These are phyloP conservation scores for Amphimedon queenslandica DNA, from an alignment of 37 sponge, comb jelly and placozoan species.

Conservation along the genomic window DNA sequence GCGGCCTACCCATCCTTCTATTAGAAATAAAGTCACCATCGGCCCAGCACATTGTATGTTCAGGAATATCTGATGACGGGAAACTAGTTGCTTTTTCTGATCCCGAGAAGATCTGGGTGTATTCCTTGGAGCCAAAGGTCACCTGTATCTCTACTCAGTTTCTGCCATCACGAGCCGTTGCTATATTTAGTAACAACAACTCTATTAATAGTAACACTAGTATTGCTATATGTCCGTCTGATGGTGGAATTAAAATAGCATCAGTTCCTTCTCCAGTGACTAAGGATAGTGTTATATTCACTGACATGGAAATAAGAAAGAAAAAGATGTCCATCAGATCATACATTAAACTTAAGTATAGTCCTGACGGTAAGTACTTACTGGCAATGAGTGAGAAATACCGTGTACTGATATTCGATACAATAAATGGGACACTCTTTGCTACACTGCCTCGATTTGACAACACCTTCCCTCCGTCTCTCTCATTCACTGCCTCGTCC, in stretches of 20 bases:
- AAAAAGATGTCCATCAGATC: background rate
- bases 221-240: slow-evolving; percentile 24
- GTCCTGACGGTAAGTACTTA: slow-evolving; percentile 9
- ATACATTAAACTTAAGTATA: slow-evolving; percentile 15
- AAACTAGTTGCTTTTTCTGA: slow-evolving; percentile 39
- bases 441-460: slow-evolving; percentile 22
- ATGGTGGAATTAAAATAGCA: slow-evolving; percentile 3
- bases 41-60: slow-evolving; percentile 32
- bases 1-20: slow-evolving; percentile 17
- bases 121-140: slow-evolving; percentile 9
- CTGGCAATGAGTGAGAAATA: slow-evolving; percentile 6
- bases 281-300: background rate
- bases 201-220: background rate
- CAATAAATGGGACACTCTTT: background rate
- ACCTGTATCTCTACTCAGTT: background rate
- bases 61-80: slow-evolving; percentile 47
- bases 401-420: slow-evolving; percentile 5
- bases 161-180: background rate
- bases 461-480: slow-evolving; percentile 1
- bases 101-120: slow-evolving; percentile 44
- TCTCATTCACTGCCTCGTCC: slow-evolving; percentile 5
- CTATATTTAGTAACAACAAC: too few relatives aligned
- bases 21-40: slow-evolving; percentile 34
- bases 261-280: slow-evolving; percentile 15
- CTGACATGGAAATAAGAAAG: background rate